phyloP scores from a whole-genome alignment of 2,797 vertebrate genomes.

The Myotis planiceps region DNA sequence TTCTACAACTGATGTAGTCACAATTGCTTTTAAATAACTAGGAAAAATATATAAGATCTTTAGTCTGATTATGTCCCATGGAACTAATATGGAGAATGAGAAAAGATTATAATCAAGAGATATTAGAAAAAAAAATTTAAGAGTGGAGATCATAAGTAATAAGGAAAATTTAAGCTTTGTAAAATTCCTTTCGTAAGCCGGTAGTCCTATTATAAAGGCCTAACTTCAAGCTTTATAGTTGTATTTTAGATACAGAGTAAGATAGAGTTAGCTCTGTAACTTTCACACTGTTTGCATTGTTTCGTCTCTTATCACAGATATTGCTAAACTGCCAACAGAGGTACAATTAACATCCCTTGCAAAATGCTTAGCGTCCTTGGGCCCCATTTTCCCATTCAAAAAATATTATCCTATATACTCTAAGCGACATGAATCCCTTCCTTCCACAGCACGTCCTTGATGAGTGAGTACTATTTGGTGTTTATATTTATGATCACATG shows the following conservation, averaged over 20 bases:
- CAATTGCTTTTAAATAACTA: neutral
- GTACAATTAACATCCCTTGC: neutral
- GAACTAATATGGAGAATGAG: neutral
- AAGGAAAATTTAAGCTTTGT: neutral
- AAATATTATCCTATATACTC: neutral
- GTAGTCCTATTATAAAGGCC: neutral
- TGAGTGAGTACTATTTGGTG: neutral
- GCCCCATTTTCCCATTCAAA: neutral
- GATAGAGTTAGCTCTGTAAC: neutral
- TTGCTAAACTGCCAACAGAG: neutral
- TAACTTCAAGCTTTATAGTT: neutral
- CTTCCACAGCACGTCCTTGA: neutral
- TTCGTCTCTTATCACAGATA: neutral
- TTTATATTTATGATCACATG: neutral
- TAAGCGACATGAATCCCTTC: neutral
- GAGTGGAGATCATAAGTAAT: neutral
- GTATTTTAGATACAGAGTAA: neutral
- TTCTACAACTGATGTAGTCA: neutral
- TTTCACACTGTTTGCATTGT: neutral
- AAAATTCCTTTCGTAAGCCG: neutral
- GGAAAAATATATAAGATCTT: neutral
- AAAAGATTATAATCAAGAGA: neutral
- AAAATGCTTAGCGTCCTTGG: neutral
- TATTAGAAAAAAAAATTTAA: neutral
- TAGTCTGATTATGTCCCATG: neutral